phyloP scores from a whole-genome alignment of 2,113 vertebrate genomes.

The Garra rufa region DNA sequence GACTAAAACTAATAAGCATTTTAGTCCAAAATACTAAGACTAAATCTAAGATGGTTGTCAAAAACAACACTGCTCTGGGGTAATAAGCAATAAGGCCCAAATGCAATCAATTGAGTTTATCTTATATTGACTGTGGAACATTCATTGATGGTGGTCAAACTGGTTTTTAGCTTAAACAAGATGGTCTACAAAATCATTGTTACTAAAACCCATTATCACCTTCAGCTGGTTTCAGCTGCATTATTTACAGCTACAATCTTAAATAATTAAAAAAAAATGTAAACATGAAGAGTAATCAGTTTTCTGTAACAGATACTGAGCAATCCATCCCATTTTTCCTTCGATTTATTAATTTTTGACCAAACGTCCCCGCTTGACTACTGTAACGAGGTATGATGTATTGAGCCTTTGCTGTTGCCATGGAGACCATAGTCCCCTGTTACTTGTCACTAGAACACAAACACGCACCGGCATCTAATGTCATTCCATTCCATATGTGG shows the following conservation, averaged over 20 bases:
- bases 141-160: background rate
- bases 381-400: constrained; percentile 87
- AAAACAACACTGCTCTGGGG: too few relatives aligned
- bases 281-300: constrained; percentile 56
- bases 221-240: background rate
- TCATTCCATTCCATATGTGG: constrained; percentile 82
- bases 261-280: constrained; percentile 67
- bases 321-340: constrained; percentile 55
- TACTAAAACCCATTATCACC: background rate
- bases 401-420: constrained; percentile 86
- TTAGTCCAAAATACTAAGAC: too few relatives aligned
- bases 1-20: too few relatives aligned
- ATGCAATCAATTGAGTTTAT: background rate
- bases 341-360: constrained; percentile 81
- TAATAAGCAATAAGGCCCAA: background rate
- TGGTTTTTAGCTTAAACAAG: too few relatives aligned
- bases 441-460: constrained; percentile 88
- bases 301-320: constrained; percentile 20
- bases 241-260: constrained; percentile 56
- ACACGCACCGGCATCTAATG: constrained; percentile 84
- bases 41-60: too few relatives aligned
- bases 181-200: background rate
- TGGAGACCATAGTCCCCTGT: constrained; percentile 84
- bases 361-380: constrained; percentile 81
- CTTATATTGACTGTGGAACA: background rate